These are phyloP conservation scores for Tyria jacobaeae DNA, from an alignment of 2,888 invertebrate species.

Conservation along the genomic window DNA sequence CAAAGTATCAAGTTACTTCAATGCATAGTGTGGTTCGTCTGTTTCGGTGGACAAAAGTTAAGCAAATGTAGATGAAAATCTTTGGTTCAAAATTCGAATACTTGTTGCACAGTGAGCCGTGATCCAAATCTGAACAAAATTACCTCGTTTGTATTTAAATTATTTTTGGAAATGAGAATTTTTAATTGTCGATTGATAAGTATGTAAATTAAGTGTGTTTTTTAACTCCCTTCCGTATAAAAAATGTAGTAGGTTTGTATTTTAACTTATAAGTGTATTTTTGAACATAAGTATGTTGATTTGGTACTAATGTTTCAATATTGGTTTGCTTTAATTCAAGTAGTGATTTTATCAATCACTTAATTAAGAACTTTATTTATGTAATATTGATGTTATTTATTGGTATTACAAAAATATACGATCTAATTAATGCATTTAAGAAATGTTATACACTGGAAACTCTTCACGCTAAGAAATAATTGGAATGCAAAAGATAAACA, in stretches of 20 bases:
- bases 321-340: slow-evolving; percentile 8
- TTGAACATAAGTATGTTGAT: slow-evolving; percentile 14
- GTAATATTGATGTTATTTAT: not conserved
- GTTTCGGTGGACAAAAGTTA: slow-evolving; percentile 15
- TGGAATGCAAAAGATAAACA: not conserved
- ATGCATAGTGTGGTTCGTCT: slow-evolving; percentile 20
- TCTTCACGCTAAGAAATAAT: not conserved
- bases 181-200: slow-evolving; percentile 41
- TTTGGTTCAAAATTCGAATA: slow-evolving; percentile 11
- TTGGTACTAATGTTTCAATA: slow-evolving; percentile 21
- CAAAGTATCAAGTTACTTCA: slow-evolving; percentile 51
- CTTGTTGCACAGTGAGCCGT: slow-evolving; percentile 23
- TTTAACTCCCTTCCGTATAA: slow-evolving; percentile 19
- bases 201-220: slow-evolving; percentile 37
- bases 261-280: slow-evolving; percentile 26
- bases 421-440: not conserved
- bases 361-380: slow-evolving; percentile 1
- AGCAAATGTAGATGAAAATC: slow-evolving; percentile 19
- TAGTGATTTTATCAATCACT: slow-evolving; percentile 11
- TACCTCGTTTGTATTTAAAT: slow-evolving; percentile 37
- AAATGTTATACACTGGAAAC: too few species aligned
- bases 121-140: slow-evolving; percentile 36
- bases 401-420: not conserved
- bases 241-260: slow-evolving; percentile 17
- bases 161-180: slow-evolving; percentile 29